Base-by-base conservation (phyloP, 2,113 vertebrate species). In the Hydrochoerus hydrochaeris region DNA sequence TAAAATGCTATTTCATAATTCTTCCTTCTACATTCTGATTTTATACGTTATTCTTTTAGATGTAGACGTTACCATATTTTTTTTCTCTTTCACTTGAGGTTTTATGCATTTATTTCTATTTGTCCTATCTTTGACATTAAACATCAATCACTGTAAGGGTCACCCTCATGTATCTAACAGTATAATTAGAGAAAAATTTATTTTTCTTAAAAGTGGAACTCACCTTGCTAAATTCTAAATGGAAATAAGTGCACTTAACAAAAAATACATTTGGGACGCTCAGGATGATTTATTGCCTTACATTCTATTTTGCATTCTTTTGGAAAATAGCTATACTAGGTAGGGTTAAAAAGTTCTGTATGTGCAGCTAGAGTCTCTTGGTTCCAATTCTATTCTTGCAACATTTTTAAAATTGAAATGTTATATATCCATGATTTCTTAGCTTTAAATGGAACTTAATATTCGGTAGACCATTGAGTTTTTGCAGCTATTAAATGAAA, bases 101-200 rank as follows among this genome's bases (percentile, higher is more conserved):
- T 75, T 28, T 78, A 90, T 85, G 32, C 91, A 85, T 95, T 92
- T 94, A 84, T 96, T 95, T 97, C 26, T 88, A 86, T 97, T 95
- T 97, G 89, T 85, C 44, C 63, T 94, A 32, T 88, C 69, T 94
- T 85, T 97, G 97, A 80, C 89, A 96, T 65, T 35, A 93, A 93
- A 35, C 84, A 96, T 96, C 95, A 96, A 97, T 97, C 96, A 96
- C 49, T 57, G 32, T n/a, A 91, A 94, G 82, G 86, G 69, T 92
- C 87, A 96, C 84, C 57, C 62, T 97, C 16, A 94, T 57, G 5
- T 69, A 71, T 91, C 54, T 60, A 96, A 96, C 58, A 94, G 62
- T 17, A 87, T 63, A 97, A 93, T 89, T 95, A 93, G 69, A 96
- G 69, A 93, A 93, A 44, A 17, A 44, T 88, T 95, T 67, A 80